Conservation (phyloP, 2,113 vertebrate genomes). For the Maccullochella peelii region DNA sequence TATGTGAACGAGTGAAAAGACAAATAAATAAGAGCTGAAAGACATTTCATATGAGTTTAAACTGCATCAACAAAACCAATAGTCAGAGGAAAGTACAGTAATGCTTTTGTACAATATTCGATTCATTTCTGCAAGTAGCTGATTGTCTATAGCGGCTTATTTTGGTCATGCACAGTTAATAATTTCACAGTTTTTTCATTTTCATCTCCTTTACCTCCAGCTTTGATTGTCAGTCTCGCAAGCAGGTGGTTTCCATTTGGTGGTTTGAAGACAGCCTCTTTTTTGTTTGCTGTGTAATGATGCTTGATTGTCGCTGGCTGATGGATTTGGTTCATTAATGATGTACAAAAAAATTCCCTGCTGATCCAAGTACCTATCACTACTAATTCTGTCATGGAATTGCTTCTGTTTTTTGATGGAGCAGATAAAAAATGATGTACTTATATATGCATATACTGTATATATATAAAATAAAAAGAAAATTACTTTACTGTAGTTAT, state of each 20-base stretch:
- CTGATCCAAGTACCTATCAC: not conserved
- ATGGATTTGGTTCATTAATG: slow-evolving; percentile 40
- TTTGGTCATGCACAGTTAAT: slow-evolving; percentile 71
- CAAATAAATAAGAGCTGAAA: slow-evolving; percentile 77
- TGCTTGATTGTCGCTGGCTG: slow-evolving; percentile 73
- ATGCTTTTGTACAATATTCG: slow-evolving; percentile 58
- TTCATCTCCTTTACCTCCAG: slow-evolving; percentile 12
- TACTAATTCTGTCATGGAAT: slow-evolving; percentile 2
- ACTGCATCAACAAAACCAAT: slow-evolving; percentile 64
- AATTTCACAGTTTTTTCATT: slow-evolving; percentile 53
- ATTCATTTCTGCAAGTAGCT: slow-evolving; percentile 57
- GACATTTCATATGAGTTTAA: slow-evolving; percentile 59
- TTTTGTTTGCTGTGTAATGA: slow-evolving; percentile 36
- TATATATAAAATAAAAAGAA: slow-evolving; percentile 28
- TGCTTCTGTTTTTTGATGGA: slow-evolving; percentile 6
- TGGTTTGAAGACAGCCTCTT: slow-evolving; percentile 28
- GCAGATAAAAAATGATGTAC: not conserved
- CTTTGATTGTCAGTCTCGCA: slow-evolving; percentile 70
- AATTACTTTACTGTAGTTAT: slow-evolving; percentile 12
- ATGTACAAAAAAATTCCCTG: slow-evolving; percentile 21
- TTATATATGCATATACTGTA: not conserved
- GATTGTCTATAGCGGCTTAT: slow-evolving; percentile 72
- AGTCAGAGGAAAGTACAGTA: slow-evolving; percentile 60
- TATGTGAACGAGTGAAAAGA: slow-evolving; percentile 78
- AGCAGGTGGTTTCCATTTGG: slow-evolving; percentile 30